Conservation (phyloP, 1,140 invertebrate species). For the Sycophaga agraensis region DNA sequence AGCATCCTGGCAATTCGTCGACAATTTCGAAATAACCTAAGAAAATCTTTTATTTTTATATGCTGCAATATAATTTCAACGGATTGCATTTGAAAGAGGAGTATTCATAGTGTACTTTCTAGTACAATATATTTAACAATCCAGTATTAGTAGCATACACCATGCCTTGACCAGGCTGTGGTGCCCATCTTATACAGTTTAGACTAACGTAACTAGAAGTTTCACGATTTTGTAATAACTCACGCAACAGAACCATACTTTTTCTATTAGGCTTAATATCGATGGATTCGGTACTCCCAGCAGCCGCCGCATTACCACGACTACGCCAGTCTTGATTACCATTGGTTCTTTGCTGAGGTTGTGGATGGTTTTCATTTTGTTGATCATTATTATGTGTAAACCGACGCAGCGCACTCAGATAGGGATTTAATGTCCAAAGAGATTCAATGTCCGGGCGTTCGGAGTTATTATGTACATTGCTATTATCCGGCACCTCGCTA, state of each 20-base stretch:
- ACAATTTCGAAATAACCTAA: constrained; percentile 11
- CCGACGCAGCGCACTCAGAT: no score
- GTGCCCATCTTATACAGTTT: constrained; percentile 83
- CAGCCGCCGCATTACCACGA: constrained; percentile 3
- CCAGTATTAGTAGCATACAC: constrained; percentile 85
- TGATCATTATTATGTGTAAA: constrained; percentile 18
- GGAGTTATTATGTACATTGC: no score
- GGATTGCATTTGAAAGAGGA: neutral
- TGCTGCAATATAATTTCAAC: neutral
- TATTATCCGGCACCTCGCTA: neutral
- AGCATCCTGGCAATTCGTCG: neutral
- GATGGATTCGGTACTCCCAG: neutral
- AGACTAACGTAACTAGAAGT: constrained; percentile 67
- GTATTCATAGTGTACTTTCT: neutral
- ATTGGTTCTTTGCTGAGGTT: neutral
- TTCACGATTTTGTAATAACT: constrained; percentile 63
- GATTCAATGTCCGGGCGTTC: neutral
- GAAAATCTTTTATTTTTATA: constrained; percentile 4
- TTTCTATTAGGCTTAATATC: constrained; percentile 40
- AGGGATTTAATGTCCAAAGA: no score
- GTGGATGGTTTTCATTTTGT: neutral
- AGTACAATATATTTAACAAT: constrained; percentile 70
- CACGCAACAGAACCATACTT: constrained; percentile 61
- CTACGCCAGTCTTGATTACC: constrained; percentile 28
- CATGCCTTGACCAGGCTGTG: constrained; percentile 77